Percentiles rank a stretch among this genome's conserved stretches.
These are phyloP conservation scores for Enteromius afrohamiltoni DNA, from an alignment of 2,797 vertebrate genomes.

Conservation along the genomic window DNA sequence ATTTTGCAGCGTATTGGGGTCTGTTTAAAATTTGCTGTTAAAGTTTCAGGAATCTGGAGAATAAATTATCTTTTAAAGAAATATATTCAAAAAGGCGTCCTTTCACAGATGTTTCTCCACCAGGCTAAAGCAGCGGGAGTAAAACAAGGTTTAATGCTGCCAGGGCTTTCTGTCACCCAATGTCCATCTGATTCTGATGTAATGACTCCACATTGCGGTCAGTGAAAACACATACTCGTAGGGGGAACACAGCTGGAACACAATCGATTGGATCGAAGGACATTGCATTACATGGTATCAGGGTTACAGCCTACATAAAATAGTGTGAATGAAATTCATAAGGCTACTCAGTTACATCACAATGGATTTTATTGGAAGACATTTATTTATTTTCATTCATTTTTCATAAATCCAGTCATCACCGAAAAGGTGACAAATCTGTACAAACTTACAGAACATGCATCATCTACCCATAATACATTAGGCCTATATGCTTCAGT, in stretches of 20 bases:
- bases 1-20: neutral
- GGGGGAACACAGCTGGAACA: constrained; percentile 50
- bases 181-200: constrained; percentile 66
- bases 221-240: constrained; percentile 62
- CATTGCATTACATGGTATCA: constrained; percentile 19
- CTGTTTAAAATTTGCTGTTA: neutral
- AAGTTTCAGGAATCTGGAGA: neutral
- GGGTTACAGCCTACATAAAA: neutral
- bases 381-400: neutral
- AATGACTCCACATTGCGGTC: constrained; percentile 71
- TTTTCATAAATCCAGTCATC: neutral
- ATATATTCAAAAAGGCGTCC: neutral
- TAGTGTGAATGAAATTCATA: neutral
- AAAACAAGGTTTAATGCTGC: constrained; percentile 17
- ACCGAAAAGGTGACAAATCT: neutral
- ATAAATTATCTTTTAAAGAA: neutral
- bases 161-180: constrained; percentile 17
- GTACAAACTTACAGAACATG: neutral
- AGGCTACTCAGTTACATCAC: neutral
- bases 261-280: constrained; percentile 64
- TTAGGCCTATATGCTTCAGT: neutral
- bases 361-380: neutral
- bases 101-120: constrained; percentile 15
- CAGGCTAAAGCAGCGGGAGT: constrained; percentile 6
- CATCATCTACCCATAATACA: neutral